phyloP scores from a whole-genome alignment of 2,797 vertebrate genomes.

The Sternotherus odoratus region DNA sequence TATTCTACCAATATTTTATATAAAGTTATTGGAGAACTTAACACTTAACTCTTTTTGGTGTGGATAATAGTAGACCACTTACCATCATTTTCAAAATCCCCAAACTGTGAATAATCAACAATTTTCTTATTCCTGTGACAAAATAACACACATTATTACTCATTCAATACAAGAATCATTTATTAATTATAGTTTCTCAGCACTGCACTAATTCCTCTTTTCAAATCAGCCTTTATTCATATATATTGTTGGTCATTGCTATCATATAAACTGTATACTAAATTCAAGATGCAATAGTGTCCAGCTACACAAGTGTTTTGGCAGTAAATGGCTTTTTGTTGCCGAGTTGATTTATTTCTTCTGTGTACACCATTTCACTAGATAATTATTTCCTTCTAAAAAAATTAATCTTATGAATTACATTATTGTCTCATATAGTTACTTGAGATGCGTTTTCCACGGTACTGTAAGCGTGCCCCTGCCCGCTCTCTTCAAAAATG shows the following conservation, averaged over 20 bases:
- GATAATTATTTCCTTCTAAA: background rate
- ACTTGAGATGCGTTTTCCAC: background rate
- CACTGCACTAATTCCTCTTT: background rate
- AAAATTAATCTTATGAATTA: background rate
- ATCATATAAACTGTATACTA: background rate
- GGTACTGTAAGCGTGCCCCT: too few species aligned
- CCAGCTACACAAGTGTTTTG: background rate
- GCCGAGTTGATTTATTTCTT: accelerated
- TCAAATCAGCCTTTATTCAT: background rate
- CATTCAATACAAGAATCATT: background rate
- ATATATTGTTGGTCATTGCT: accelerated
- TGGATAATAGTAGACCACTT: background rate
- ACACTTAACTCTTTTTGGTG: background rate
- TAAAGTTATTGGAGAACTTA: background rate
- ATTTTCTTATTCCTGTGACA: constrained; percentile 85
- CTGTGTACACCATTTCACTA: accelerated
- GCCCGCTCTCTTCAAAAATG: too few species aligned
- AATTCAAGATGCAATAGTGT: background rate
- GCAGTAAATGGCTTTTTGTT: background rate
- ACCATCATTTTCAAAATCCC: constrained; percentile 86
- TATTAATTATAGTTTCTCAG: background rate
- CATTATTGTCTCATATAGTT: background rate
- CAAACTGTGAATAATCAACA: constrained; percentile 87
- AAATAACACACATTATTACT: background rate
- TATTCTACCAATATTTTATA: background rate